Conservation (phyloP, 2,797 vertebrate species). For the Octomys mimax region DNA sequence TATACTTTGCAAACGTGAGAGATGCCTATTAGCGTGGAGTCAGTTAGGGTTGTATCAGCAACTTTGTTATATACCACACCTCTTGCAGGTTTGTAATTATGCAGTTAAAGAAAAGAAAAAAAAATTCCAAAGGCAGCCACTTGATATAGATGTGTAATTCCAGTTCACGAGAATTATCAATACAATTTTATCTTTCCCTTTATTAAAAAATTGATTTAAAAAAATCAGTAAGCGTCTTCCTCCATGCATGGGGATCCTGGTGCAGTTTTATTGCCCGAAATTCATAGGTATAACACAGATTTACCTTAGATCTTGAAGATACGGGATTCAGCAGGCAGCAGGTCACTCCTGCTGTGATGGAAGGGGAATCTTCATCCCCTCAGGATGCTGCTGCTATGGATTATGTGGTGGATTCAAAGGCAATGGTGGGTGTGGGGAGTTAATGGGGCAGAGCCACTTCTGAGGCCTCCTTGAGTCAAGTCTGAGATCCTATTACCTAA, state of each 20-base stretch:
- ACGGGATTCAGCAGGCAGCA: neutral
- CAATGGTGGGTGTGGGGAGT: neutral
- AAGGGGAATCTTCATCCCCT: conserved; percentile 3
- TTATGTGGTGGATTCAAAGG: neutral
- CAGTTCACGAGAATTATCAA: conserved; percentile 65
- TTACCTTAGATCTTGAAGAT: conserved; percentile 20
- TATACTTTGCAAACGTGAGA: conserved; percentile 79
- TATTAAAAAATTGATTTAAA: conserved; percentile 20
- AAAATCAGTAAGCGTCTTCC: neutral
- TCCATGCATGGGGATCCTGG: neutral
- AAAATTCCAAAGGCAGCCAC: neutral
- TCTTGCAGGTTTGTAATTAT: conserved; percentile 68
- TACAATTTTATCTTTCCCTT: conserved; percentile 58
- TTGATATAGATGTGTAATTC: conserved; percentile 43
- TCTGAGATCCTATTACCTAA: neutral
- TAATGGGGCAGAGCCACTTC: neutral
- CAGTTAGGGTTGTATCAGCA: conserved; percentile 43
- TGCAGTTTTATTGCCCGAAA: conserved; percentile 8
- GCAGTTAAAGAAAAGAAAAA: conserved; percentile 53
- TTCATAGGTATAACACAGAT: neutral
- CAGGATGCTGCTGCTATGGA: neutral
- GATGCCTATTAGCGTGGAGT: conserved; percentile 73
- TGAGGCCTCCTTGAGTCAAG: neutral
- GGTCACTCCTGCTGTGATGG: neutral
- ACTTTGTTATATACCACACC: conserved; percentile 65